Evolutionary conservation across 2,888 invertebrate species (phyloP), one percentile per base, ranked within the genome.

Genomic region (Phalera bucephala): DNA sequence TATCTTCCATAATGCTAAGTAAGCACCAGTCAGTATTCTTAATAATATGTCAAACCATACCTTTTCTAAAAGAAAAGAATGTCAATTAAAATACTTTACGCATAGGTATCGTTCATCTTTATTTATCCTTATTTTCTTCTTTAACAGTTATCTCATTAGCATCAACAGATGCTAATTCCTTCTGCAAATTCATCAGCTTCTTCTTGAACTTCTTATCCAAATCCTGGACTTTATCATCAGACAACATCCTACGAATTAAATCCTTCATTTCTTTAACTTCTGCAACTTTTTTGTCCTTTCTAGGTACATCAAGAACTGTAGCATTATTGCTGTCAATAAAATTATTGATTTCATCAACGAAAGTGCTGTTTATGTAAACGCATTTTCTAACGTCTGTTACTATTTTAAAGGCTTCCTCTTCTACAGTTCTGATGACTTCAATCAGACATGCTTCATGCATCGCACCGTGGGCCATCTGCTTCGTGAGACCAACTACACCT

Each of bases 381-480:
- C 88, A 88, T 3, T 44, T 44, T 52, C 50, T 73, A 0, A 86
- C 61, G 3, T 68, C 60, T 22, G 63, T 55, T 0, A 86, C 45
- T 0, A 88, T 31, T 21, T 46, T 31, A 3, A 78, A 63, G 0
- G 85, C 86, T 53, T 87, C 83, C 2, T 87, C 83, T 71, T 88
- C 84, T 0, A 82, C 72, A 1, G 74, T 69, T 45, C 68, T 80
- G 11, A 87, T 71, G 0, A 88, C 88, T 72, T 89, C 88, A 5
- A 89, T 86, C 1, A 89, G 82, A 27, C 88, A 89, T 0, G 88
- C 88, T 58, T 89, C 88, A n/a, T 88, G 88, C 88, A 88, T 88
- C 0, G 88, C 88, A 1, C 88, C 87, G 15, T 88, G 88, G 0
- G 88, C 87, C 81, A 89, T 82, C 3, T 82, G 54, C 31, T 87